Evolutionary conservation across 2,113 vertebrate species (phyloP).

Genomic region (Microtus pennsylvanicus): DNA sequence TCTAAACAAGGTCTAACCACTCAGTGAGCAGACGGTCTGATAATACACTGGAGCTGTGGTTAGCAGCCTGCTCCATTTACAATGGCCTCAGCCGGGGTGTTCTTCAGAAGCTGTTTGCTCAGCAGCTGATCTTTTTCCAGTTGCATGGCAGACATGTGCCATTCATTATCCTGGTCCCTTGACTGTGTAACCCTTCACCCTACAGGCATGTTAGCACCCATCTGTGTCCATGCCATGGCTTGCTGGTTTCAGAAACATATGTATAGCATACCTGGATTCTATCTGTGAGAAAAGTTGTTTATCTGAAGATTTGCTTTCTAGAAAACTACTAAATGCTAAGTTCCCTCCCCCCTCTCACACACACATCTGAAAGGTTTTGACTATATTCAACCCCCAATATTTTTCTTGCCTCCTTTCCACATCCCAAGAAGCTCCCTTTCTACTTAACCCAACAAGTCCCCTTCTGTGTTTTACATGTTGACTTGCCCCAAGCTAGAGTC

Average conservation of each 20-base stretch:
- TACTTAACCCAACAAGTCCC: background rate
- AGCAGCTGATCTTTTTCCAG: background rate
- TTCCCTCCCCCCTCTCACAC: too few relatives aligned
- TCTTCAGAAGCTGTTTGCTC: background rate
- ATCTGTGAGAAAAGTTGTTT: background rate
- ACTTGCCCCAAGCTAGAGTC: background rate
- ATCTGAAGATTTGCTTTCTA: background rate
- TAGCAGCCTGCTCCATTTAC: background rate
- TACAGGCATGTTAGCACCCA: background rate
- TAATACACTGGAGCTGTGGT: background rate
- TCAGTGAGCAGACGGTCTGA: background rate
- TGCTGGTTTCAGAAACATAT: background rate
- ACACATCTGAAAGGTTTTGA: background rate
- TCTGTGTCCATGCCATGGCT: background rate
- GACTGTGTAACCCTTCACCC: background rate
- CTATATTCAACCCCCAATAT: background rate
- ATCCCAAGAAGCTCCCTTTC: background rate
- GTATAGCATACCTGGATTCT: background rate
- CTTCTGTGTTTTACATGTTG: background rate
- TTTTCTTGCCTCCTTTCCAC: background rate
- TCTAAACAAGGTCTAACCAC: slow-evolving; percentile 48
- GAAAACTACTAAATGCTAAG: background rate
- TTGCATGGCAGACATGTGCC: background rate
- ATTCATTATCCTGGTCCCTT: background rate
- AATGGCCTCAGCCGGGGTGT: background rate